These are phyloP conservation scores for Sinocyclocheilus anophthalmus DNA, from an alignment of 2,113 vertebrate species.

Conservation along the genomic window DNA sequence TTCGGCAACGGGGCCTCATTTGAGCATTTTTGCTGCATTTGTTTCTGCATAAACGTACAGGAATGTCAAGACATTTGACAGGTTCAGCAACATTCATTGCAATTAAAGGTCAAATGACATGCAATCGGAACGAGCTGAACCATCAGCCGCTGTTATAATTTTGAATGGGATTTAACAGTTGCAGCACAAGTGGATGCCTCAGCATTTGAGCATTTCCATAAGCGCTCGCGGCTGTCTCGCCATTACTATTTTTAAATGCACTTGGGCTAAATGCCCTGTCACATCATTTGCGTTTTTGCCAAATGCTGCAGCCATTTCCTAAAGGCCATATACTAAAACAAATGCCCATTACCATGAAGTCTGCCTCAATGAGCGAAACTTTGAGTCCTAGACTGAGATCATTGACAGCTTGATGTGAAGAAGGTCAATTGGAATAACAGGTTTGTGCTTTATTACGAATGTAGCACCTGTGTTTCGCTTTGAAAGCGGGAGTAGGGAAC, in stretches of 20 bases:
- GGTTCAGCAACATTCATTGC: slow-evolving; percentile 57
- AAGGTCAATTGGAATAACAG: slow-evolving; percentile 87
- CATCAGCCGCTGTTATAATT: slow-evolving; percentile 50
- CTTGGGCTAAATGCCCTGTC: slow-evolving; percentile 78
- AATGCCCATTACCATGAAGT: slow-evolving; percentile 80
- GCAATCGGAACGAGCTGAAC: slow-evolving; percentile 56
- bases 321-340: slow-evolving; percentile 73
- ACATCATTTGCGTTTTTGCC: slow-evolving; percentile 73
- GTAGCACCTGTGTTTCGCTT: slow-evolving; percentile 74
- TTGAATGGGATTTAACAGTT: slow-evolving; percentile 52
- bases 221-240: slow-evolving; percentile 80
- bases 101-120: slow-evolving; percentile 61
- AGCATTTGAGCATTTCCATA: slow-evolving; percentile 81
- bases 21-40: slow-evolving; percentile 50
- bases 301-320: slow-evolving; percentile 62
- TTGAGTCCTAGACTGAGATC: slow-evolving; percentile 79
- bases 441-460: slow-evolving; percentile 82
- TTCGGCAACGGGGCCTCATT: slow-evolving; percentile 48
- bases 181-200: slow-evolving; percentile 65
- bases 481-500: slow-evolving; percentile 66
- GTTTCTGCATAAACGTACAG: slow-evolving; percentile 43
- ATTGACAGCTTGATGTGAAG: slow-evolving; percentile 85
- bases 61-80: slow-evolving; percentile 57
- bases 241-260: slow-evolving; percentile 72
- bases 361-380: slow-evolving; percentile 71